A percentile compares a stretch with the other conserved stretches of the same genome.
phyloP scores from a whole-genome alignment of 2,888 invertebrate genomes.

The Aproaerema taeniolella region DNA sequence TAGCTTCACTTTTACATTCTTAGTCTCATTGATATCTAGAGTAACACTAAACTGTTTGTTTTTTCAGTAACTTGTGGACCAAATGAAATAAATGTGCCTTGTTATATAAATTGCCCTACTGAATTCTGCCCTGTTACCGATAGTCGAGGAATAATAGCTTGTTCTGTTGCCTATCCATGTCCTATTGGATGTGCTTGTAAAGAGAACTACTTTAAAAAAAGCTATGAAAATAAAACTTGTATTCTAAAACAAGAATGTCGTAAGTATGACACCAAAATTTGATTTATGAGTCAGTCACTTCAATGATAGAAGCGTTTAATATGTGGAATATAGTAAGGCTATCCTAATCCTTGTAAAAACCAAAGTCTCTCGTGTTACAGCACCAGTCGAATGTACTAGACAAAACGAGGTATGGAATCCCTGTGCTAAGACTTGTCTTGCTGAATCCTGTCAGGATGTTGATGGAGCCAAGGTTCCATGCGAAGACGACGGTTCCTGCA shows the following conservation, averaged over 20 bases:
- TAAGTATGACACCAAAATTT: no score
- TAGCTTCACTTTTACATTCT: no score
- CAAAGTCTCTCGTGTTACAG: constrained; percentile 24
- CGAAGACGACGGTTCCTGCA: constrained; percentile 31
- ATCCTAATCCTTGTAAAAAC: no score
- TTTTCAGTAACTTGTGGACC: background rate
- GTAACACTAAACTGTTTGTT: background rate
- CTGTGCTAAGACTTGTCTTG: constrained; percentile 32
- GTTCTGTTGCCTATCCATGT: background rate
- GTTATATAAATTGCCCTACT: background rate
- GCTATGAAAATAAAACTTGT: constrained; percentile 5
- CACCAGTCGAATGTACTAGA: constrained; percentile 34
- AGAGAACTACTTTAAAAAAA: background rate
- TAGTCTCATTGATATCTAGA: background rate
- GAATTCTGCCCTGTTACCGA: background rate
- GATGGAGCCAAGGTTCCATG: constrained; percentile 30
- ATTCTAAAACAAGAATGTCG: constrained; percentile 17
- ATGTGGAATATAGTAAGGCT: no score
- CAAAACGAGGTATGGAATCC: constrained; percentile 32
- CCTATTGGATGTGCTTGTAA: background rate
- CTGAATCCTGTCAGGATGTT: constrained; percentile 33
- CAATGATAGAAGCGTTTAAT: no score
- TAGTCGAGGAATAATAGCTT: background rate
- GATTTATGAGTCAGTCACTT: no score
- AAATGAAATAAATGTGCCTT: background rate